Conservation (phyloP, 1,140 invertebrate species). For the Argopecten irradians region DNA sequence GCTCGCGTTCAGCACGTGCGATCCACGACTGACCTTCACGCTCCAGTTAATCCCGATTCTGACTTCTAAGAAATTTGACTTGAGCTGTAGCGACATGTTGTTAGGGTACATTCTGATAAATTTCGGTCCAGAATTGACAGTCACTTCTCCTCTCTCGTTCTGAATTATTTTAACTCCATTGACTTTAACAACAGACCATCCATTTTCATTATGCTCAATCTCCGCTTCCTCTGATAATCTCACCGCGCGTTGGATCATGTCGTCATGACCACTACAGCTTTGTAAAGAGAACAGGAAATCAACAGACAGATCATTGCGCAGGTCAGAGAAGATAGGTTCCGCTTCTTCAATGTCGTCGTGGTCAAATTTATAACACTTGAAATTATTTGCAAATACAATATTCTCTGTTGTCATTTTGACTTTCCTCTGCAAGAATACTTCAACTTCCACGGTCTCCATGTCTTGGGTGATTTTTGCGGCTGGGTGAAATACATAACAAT, state of each 20-base stretch:
- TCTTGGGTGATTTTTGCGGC: conserved; percentile 65
- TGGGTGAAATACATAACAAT: conserved; percentile 64
- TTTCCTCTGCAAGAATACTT: conserved; percentile 43
- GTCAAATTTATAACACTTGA: conserved; percentile 59
- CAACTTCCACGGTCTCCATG: conserved; percentile 54
- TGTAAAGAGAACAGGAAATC: conserved; percentile 66
- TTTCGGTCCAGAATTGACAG: conserved; percentile 65
- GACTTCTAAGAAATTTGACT: conserved; percentile 66
- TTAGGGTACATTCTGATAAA: conserved; percentile 63
- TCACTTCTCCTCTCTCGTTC: conserved; percentile 65
- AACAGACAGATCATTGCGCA: conserved; percentile 67
- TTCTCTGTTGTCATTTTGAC: conserved; percentile 60
- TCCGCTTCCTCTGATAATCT: conserved; percentile 63
- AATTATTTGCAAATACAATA: conserved; percentile 63
- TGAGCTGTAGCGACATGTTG: conserved; percentile 52
- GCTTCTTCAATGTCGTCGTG: conserved; percentile 56
- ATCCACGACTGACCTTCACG: conserved; percentile 56
- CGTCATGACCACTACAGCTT: conserved; percentile 54
- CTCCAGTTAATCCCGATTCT: conserved; percentile 63
- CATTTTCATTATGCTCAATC: conserved; percentile 58
- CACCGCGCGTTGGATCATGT: conserved; percentile 60
- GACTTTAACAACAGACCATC: conserved; percentile 63
- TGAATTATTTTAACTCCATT: conserved; percentile 70
- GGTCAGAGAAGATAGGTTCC: conserved; percentile 61
- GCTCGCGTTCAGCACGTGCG: conserved; percentile 56